A percentile compares a stretch with the other conserved stretches of the same genome.
These are phyloP conservation scores for Brachypteracias leptosomus DNA, from an alignment of 2,113 vertebrate species.

Conservation along the genomic window DNA sequence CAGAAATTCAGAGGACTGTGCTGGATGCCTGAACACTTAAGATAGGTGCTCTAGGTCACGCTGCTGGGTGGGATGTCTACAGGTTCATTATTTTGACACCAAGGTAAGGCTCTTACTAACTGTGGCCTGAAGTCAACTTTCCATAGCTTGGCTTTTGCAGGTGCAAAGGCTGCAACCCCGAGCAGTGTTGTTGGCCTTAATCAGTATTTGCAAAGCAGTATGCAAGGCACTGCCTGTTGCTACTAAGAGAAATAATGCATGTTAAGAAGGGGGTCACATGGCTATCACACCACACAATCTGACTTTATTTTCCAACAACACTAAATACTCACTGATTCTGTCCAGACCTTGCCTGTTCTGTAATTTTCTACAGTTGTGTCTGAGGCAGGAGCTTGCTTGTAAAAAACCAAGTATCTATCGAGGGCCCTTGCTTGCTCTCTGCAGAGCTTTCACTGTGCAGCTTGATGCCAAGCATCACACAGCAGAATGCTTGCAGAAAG, in stretches of 20 bases:
- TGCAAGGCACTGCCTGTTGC: not conserved
- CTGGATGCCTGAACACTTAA: not conserved
- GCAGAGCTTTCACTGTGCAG: not conserved
- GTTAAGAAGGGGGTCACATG: not conserved
- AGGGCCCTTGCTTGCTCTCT: not conserved
- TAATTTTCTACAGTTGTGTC: not conserved
- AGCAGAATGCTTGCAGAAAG: not conserved
- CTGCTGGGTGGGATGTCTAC: not conserved
- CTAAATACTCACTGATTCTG: not conserved
- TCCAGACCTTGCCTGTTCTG: not conserved
- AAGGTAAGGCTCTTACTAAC: not conserved
- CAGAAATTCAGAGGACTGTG: not conserved
- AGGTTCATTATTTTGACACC: not conserved
- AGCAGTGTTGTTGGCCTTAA: not conserved
- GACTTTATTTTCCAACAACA: conserved; percentile 3
- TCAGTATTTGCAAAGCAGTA: not conserved
- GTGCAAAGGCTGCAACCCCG: not conserved
- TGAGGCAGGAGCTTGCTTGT: not conserved
- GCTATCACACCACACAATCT: not conserved
- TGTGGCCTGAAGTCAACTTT: not conserved
- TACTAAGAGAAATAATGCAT: not conserved
- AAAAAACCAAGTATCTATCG: not conserved
- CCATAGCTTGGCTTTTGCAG: not conserved
- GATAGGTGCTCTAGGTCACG: not conserved
- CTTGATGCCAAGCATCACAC: conserved; percentile 43